Evolutionary conservation across 2,797 vertebrate genomes (phyloP).

Genomic region (Poecilia wingei): DNA sequence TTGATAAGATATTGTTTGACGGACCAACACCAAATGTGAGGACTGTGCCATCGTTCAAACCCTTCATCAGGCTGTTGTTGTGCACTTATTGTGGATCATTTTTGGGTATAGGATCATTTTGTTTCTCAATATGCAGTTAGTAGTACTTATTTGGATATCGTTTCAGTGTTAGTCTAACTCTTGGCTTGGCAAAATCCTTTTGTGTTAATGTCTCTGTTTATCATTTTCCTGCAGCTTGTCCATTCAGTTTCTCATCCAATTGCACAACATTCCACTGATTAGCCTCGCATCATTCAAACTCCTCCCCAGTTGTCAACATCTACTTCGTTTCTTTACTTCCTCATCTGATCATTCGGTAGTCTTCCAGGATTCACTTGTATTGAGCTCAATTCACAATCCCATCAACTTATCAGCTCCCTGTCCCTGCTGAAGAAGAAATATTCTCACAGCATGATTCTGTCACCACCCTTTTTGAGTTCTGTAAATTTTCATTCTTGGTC

Average conservation of each 20-base stretch:
- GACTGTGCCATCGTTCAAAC: background rate
- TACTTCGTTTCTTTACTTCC: background rate
- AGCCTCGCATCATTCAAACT: background rate
- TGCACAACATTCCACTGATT: background rate
- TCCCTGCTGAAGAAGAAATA: background rate
- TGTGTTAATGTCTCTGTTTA: background rate
- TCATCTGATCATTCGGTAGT: background rate
- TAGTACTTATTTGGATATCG: background rate
- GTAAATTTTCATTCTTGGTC: background rate
- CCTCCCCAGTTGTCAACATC: background rate
- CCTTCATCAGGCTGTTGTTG: background rate
- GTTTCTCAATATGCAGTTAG: background rate
- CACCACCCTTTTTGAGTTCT: background rate
- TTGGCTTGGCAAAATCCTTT: background rate
- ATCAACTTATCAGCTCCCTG: background rate
- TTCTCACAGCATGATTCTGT: background rate
- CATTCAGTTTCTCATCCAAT: background rate
- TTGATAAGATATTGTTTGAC: background rate
- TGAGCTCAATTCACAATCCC: background rate
- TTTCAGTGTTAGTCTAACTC: background rate
- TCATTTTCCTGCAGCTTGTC: background rate
- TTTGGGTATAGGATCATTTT: background rate
- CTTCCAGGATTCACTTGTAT: background rate
- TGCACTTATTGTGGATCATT: background rate
- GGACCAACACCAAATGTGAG: background rate